phyloP scores from a whole-genome alignment of 2,888 invertebrate species.

The Dryocosmus kuriphilus region DNA sequence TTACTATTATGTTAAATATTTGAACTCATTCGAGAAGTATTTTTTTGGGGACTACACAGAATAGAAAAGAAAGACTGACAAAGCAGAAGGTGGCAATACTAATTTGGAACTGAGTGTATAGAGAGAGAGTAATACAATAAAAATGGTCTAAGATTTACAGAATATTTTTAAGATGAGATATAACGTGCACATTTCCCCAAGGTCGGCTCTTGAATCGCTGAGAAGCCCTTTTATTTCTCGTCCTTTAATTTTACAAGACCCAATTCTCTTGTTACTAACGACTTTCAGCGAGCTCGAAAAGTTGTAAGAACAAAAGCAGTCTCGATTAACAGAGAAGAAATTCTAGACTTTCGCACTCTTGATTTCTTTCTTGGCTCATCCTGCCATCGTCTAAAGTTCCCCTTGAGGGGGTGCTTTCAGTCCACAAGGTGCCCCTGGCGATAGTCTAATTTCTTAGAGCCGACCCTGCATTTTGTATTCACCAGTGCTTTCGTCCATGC shows the following conservation, averaged over 20 bases:
- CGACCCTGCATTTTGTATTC: conserved; percentile 38
- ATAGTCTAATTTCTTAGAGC: conserved; percentile 24
- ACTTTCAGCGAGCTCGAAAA: conserved; percentile 22
- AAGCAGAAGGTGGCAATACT: conserved; percentile 26
- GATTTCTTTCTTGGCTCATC: not conserved
- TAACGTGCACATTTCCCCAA: conserved; percentile 40
- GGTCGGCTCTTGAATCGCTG: conserved; percentile 25
- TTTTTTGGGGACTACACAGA: not conserved
- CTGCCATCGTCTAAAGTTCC: conserved; percentile 15
- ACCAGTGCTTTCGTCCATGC: conserved; percentile 51
- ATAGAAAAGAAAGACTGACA: not conserved
- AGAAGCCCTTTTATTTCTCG: conserved; percentile 16
- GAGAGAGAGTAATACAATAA: conserved; percentile 8
- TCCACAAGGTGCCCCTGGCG: conserved; percentile 1
- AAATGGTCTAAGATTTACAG: conserved; percentile 9
- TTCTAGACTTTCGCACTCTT: conserved; percentile 27
- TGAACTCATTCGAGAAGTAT: not conserved
- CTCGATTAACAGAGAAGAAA: conserved; percentile 21
- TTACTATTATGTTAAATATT: not conserved
- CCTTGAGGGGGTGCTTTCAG: conserved; percentile 16
- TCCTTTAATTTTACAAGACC: conserved; percentile 28
- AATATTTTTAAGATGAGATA: conserved; percentile 32
- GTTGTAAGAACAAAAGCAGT: conserved; percentile 19
- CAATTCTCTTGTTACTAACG: conserved; percentile 2
- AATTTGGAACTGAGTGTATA: conserved; percentile 10